Evolutionary conservation across 1,140 invertebrate species (phyloP), one percentile per base, ranked within the genome.

Genomic region (Bombus impatiens): DNA sequence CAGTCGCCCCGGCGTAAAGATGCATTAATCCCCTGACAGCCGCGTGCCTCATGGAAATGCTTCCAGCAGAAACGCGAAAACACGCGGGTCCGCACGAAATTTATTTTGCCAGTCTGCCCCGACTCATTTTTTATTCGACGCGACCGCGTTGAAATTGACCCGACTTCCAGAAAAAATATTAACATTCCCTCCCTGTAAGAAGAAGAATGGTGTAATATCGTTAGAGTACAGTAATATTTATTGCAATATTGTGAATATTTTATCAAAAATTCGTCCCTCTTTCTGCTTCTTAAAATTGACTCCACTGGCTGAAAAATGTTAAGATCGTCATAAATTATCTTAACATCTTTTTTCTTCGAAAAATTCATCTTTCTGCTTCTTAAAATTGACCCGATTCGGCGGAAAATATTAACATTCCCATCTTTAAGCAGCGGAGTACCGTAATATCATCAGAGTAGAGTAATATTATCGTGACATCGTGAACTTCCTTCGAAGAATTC

Each of bases 21-120:
- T 74, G 47, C 83, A 85, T 85, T 85, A 85, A 80, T 85, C 83
- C 68, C 67, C 3, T 57, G 82, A 84, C 82, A 59, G 65, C 42
- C n/a, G 57, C 40, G 57, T 76, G 32, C 32, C 15, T 67, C 68
- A 10, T 62, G 47, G 40, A 62, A 71, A 25, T 35, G 8, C 37
- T 25, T 53, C 72, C 22, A 3, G 3, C 15, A n/a, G 40, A 62
- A 65, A 75, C 40, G n/a, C 59, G 72, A 35, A 32, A 82, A 40
- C 57, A 12, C 81, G 57, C 18, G 74, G 74, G 13, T 37, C 22
- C 18, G 25, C 32, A 9, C 28, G 68, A 57, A 81, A 83, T 77
- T 83, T 83, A 53, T 83, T 74, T 62, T 12, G 22, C 9, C 42
- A n/a, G 8, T 13, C 35, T 1, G 47, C 8, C 9, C 35, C 5